Percentiles rank a stretch among this genome's conserved stretches.
These are phyloP conservation scores for Colletes latitarsis DNA, from an alignment of 1,140 invertebrate species.

Conservation along the genomic window DNA sequence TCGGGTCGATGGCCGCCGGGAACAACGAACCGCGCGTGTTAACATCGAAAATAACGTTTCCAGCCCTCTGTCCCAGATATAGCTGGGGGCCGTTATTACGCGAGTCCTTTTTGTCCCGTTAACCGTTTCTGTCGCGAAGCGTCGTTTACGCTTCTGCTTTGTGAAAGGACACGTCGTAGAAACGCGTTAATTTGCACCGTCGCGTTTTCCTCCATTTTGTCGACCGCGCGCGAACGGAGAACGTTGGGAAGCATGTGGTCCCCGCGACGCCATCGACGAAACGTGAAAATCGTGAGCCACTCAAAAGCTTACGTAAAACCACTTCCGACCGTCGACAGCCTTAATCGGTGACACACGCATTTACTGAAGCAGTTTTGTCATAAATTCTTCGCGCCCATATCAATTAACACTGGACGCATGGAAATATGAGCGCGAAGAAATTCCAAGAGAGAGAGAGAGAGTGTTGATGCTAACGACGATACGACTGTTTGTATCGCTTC, in stretches of 20 bases:
- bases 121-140: conserved; percentile 11
- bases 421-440: neutral
- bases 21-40: conserved; percentile 57
- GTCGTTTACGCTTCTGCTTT: conserved; percentile 1
- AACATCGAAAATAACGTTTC: conserved; percentile 60
- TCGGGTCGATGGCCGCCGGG: conserved; percentile 54
- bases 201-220: neutral
- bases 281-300: conserved; percentile 12
- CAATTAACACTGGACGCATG: conserved; percentile 18
- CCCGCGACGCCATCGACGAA: neutral
- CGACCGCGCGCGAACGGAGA: neutral
- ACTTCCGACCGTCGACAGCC: conserved; percentile 31
- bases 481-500: neutral
- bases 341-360: conserved; percentile 26
- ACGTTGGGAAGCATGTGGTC: neutral
- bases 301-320: conserved; percentile 19
- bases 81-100: conserved; percentile 55
- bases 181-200: neutral
- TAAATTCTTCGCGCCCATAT: conserved; percentile 26
- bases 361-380: conserved; percentile 34
- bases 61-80: conserved; percentile 56
- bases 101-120: conserved; percentile 39
- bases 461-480: neutral
- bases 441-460: no score
- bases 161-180: conserved; percentile 6